Conservation (phyloP, 1,140 invertebrate species). For the Helicoverpa armigera region DNA sequence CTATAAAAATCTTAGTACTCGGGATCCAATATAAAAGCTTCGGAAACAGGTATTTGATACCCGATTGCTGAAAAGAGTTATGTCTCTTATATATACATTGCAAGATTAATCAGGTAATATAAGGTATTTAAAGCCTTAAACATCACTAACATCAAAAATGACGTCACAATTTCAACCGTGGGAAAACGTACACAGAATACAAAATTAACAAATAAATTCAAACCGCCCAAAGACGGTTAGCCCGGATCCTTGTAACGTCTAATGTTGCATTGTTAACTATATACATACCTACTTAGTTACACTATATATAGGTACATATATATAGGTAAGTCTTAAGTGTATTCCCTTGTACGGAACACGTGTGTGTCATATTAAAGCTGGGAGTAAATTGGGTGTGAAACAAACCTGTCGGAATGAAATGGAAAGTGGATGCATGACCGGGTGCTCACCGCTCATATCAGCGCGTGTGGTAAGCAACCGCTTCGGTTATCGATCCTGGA, state of each 20-base stretch:
- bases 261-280: constrained; percentile 63
- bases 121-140: too few relatives aligned
- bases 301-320: background rate
- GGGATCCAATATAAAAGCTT: too few relatives aligned
- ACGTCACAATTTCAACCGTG: constrained; percentile 47
- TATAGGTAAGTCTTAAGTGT: constrained; percentile 72
- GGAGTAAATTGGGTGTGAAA: constrained; percentile 66
- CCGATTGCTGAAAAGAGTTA: too few relatives aligned
- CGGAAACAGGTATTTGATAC: too few relatives aligned
- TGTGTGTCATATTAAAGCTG: constrained; percentile 64
- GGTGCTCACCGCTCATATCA: background rate
- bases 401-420: constrained; percentile 48
- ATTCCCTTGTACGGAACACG: constrained; percentile 73
- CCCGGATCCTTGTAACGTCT: constrained; percentile 78
- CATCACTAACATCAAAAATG: background rate
- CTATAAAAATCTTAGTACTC: too few relatives aligned
- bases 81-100: too few relatives aligned
- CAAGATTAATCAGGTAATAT: too few relatives aligned
- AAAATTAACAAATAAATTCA: constrained; percentile 29
- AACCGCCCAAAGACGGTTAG: constrained; percentile 70
- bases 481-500: background rate
- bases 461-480: background rate
- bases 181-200: constrained; percentile 48
- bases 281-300: background rate
- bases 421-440: constrained; percentile 15